Base-by-base conservation (phyloP, 2,888 invertebrate genomes). In the Drosophila recens region DNA sequence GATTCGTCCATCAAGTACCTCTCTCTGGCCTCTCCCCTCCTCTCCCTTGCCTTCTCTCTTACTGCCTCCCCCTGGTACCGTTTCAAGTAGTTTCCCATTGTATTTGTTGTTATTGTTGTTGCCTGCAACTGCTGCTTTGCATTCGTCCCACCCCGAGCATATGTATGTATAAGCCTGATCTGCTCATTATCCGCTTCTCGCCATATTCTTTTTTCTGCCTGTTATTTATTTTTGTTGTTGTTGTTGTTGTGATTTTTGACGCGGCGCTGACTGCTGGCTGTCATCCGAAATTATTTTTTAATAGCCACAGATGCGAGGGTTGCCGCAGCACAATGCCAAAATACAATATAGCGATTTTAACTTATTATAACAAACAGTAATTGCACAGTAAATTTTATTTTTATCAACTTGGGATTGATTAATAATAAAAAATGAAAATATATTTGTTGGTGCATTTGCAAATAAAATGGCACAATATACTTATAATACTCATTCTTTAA, bases 181-280 rank as follows among this genome's bases (percentile, higher is more conserved):
- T 27, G 40, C 43, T 43, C 34, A 45, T 59, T 10, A 43, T 54
- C 49, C 34, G 43, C 63, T 54, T 51, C 40, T 56, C 33, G 38
- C 48, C 40, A 36, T 45, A 56, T 43, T 43, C 40, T 33, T 15
- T 2, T 33, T 52, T 27, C n/a, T 4, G 33, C 23, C n/a, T 17
- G 33, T 42, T 30, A 42, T 54, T 54, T 48, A 0, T 27, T 46
- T n/a, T 20, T 2, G 20, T 20, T 42, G 46, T 46, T 57, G 34
- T 48, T 33, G 20, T 33, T 69, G 5, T 43, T 72, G 56, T 70
- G 61, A 73, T 79, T 75, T 72, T 61, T 78, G 73, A 76, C 75
- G 61, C 76, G 79, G 69, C 72, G 82, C 77, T 83, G 87, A 87
- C 83, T 87, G 87, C 65, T 75, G 79, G 46, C 79, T 83, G 87